Conservation (phyloP, 1,140 invertebrate species). For the Tetranychus cinnabarinus region DNA sequence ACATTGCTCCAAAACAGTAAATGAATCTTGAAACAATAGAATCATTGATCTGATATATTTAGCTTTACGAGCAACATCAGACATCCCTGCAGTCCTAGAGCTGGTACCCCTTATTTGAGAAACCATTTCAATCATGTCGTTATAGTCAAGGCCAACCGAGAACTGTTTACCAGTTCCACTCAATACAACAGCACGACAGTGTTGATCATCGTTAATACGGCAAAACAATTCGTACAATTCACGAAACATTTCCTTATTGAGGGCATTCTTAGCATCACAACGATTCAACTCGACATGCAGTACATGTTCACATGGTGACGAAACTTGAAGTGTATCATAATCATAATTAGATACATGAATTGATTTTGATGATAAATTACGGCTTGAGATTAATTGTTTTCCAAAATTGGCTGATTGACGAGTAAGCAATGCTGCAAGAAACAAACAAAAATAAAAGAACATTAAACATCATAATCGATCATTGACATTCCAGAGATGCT, state of each 20-base stretch:
- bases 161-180: slow-evolving; percentile 58
- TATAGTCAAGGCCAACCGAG: slow-evolving; percentile 36
- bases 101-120: neutral
- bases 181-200: slow-evolving; percentile 64
- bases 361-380: too few species aligned
- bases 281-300: slow-evolving; percentile 71
- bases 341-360: too few species aligned
- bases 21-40: slow-evolving; percentile 42
- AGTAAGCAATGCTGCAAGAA: too few species aligned
- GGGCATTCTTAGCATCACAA: slow-evolving; percentile 62
- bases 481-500: too few species aligned
- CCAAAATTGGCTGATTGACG: too few species aligned
- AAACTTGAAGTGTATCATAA: too few species aligned
- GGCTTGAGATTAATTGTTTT: too few species aligned
- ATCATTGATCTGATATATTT: slow-evolving; percentile 39
- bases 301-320: slow-evolving; percentile 34
- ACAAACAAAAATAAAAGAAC: too few species aligned
- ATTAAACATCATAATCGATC: too few species aligned
- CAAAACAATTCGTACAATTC: slow-evolving; percentile 63
- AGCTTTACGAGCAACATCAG: slow-evolving; percentile 52
- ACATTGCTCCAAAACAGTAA: slow-evolving; percentile 55
- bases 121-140: neutral
- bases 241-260: slow-evolving; percentile 40
- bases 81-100: slow-evolving; percentile 1
- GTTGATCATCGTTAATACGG: slow-evolving; percentile 37